A percentile compares a stretch with the other conserved stretches of the same genome.
Conservation (phyloP, 2,113 vertebrate genomes). For the Antechinus stuartii region DNA sequence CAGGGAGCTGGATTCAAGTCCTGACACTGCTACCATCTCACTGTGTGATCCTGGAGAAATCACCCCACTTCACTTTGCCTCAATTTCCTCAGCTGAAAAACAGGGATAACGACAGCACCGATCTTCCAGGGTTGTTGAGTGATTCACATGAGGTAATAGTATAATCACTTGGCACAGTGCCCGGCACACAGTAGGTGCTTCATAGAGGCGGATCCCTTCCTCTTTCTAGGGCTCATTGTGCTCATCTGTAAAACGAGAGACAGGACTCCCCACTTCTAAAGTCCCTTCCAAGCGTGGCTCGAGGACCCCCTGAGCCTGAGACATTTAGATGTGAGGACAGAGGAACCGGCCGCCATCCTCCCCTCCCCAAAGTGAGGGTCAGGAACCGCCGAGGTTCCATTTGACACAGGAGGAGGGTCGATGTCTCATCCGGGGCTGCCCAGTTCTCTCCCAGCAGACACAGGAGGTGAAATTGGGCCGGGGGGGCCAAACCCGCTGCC, state of each 20-base stretch:
- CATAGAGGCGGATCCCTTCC: not conserved
- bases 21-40: not conserved
- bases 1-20: not conserved
- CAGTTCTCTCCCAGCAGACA: not conserved
- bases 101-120: not conserved
- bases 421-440: too few species aligned
- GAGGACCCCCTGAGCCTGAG: not conserved
- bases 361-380: not conserved
- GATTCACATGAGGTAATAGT: too few species aligned
- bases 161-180: not conserved
- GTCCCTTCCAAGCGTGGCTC: not conserved
- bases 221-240: not conserved
- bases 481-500: not conserved
- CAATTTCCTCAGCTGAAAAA: not conserved
- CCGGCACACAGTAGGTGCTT: not conserved
- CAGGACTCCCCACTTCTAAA: not conserved
- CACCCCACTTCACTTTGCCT: not conserved
- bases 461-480: not conserved
- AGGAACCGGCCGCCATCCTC: too few species aligned
- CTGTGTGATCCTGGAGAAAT: not conserved
- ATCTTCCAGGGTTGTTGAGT: not conserved
- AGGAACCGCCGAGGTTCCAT: not conserved
- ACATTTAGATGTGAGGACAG: not conserved
- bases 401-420: not conserved
- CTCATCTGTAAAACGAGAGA: not conserved